phyloP scores from a whole-genome alignment of 2,113 vertebrate genomes.

The Cettia cetti region DNA sequence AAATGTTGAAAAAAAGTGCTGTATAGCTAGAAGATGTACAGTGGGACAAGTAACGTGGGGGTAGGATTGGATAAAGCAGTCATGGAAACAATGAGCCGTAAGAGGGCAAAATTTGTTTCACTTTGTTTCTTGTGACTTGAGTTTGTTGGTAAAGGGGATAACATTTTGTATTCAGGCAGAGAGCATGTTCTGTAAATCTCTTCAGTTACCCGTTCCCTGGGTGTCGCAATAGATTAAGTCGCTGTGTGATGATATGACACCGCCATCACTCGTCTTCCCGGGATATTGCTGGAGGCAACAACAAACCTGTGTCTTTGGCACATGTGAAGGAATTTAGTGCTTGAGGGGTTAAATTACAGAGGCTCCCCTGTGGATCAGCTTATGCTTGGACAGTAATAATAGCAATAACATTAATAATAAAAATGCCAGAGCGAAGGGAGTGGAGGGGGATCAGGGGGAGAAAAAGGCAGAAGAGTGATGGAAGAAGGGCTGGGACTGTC shows the following conservation, averaged over 20 bases:
- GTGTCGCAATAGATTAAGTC: constrained; percentile 64
- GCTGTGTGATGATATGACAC: constrained; percentile 69
- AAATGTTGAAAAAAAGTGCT: neutral
- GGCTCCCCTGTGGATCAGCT: constrained; percentile 62
- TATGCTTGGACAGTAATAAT: constrained; percentile 66
- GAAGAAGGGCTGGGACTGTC: neutral
- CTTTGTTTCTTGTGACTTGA: constrained; percentile 20
- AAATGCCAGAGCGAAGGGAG: constrained; percentile 25
- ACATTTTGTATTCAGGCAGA: constrained; percentile 41
- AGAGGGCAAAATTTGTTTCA: constrained; percentile 22
- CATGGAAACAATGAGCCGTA: neutral
- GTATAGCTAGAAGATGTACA: neutral
- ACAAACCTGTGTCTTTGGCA: constrained; percentile 73
- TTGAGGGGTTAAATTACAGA: constrained; percentile 68
- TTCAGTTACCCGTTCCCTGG: constrained; percentile 42
- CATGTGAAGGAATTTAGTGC: constrained; percentile 67
- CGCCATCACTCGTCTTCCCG: constrained; percentile 67
- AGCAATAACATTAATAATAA: constrained; percentile 62
- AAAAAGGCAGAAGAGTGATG: constrained; percentile 2
- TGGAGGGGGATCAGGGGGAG: neutral
- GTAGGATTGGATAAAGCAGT: neutral
- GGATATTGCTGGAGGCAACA: constrained; percentile 73
- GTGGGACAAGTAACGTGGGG: neutral
- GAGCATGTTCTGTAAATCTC: constrained; percentile 54
- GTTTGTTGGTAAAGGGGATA: constrained; percentile 38